Evolutionary conservation across 1,140 invertebrate species (phyloP), one percentile per base, ranked within the genome.

Genomic region (Branchinecta lindahli): DNA sequence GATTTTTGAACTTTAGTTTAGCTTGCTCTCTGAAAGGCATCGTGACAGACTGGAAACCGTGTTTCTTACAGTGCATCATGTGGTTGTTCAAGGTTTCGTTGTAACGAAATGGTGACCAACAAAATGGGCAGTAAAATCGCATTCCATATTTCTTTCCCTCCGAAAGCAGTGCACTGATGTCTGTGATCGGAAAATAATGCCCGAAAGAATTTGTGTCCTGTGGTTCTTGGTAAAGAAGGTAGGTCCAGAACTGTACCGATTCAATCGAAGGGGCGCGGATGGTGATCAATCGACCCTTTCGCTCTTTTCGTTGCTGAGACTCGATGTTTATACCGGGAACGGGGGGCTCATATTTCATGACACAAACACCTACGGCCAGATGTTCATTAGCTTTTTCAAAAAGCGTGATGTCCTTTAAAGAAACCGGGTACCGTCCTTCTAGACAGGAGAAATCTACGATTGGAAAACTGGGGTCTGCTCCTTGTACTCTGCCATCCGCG

Each of bases 311-410:
- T 9, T n/a, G 9, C 47, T 9, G 9, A 52, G 47, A 52, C 9
- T 9, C 9, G 47, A 9, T 52, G n/a, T 52, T 9, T n/a, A 9
- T n/a, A 52, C 9, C n/a, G 47, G 9, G n/a, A 52, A 52, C 9
- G 47, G 9, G 9, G 9, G 47, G 9, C 9, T 52, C 47, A 52
- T 52, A 52, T 52, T 52, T 9, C n/a, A 52, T 9, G n/a, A 52
- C 47, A 52, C 9, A 9, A 52, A 9, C 47, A 52, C 47, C 47
- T 9, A 52, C n/a, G 9, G 9, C n/a, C n/a, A 52, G n/a, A 52
- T 52, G 47, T 52, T 52, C 47, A 52, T 52, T 52, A 52, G 47
- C 47, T n/a, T n/a, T 9, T n/a, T 52, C 47, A 52, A 52, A 52
- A 52, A n/a, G 9, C 9, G 9, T 52, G 9, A 52, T n/a, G 9